Evolutionary conservation across 53 echinoderm and acorn worm species (phyloP).

Genomic region (Apostichopus leukothele): DNA sequence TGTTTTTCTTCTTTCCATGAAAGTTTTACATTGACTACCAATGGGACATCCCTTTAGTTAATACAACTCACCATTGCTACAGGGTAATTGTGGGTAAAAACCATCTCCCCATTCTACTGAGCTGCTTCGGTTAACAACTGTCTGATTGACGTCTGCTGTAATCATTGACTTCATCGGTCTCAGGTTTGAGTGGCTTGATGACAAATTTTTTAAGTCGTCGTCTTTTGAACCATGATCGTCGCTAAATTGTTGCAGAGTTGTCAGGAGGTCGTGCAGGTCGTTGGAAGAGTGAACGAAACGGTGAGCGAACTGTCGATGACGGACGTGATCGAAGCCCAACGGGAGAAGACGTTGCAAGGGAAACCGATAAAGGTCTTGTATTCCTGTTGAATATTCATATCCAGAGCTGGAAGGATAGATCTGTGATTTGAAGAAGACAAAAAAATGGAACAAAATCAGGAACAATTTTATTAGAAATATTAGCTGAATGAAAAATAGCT

Average conservation of each 20-base stretch:
- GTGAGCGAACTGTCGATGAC: background rate
- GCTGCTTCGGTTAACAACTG: background rate
- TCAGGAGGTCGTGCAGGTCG: constrained; percentile 68
- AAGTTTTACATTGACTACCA: no score
- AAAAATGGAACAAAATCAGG: no score
- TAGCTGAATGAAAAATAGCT: no score
- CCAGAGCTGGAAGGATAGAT: constrained; percentile 76
- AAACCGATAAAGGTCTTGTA: constrained; percentile 64
- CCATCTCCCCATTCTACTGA: constrained; percentile 22
- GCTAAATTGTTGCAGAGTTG: constrained; percentile 63
- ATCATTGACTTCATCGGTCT: no score
- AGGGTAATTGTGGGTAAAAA: background rate
- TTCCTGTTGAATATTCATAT: constrained; percentile 63
- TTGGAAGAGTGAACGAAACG: constrained; percentile 59
- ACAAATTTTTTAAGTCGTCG: no score
- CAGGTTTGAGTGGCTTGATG: no score
- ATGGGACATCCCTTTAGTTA: no score
- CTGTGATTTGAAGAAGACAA: constrained; percentile 34
- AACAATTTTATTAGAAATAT: no score
- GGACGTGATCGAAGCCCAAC: background rate
- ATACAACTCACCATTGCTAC: constrained; percentile 4
- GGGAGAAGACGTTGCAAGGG: constrained; percentile 9
- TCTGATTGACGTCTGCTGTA: no score
- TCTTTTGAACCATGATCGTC: constrained; percentile 9
- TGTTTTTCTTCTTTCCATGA: no score